phyloP scores from a whole-genome alignment of 2,113 vertebrate genomes.

The Oreochromis aureus region DNA sequence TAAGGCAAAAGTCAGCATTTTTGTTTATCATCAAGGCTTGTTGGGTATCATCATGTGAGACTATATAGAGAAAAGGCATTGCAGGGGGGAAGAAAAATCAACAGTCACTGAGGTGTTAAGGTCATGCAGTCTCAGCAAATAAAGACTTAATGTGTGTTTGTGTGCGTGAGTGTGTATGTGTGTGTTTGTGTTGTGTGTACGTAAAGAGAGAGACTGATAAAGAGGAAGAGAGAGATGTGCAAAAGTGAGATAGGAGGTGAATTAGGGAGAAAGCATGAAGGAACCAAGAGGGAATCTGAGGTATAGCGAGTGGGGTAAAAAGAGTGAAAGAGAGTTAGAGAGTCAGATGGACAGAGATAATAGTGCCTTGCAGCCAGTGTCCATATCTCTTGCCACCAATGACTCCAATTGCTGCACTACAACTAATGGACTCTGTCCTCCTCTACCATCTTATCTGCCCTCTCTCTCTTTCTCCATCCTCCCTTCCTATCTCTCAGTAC shows the following conservation, averaged over 20 bases:
- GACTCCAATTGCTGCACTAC: constrained; percentile 49
- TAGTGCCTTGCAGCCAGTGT: constrained; percentile 45
- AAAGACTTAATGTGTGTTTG: constrained; percentile 37
- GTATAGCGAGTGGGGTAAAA: constrained; percentile 3
- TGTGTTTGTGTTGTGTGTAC: not conserved
- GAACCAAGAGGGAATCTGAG: constrained; percentile 5
- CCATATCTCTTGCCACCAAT: constrained; percentile 53
- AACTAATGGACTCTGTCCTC: constrained; percentile 58
- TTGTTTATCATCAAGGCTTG: constrained; percentile 21
- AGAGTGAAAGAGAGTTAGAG: constrained; percentile 27
- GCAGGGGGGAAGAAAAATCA: not conserved
- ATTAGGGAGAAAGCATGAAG: constrained; percentile 9
- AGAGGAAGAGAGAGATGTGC: constrained; percentile 17
- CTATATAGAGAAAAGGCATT: constrained; percentile 24
- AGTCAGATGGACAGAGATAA: constrained; percentile 51
- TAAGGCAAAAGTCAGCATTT: constrained; percentile 38
- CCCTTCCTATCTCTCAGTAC: constrained; percentile 17
- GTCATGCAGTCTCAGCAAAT: constrained; percentile 62
- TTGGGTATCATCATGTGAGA: constrained; percentile 25
- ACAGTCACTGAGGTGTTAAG: constrained; percentile 40
- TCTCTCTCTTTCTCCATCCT: constrained; percentile 5
- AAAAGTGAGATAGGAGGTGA: constrained; percentile 45
- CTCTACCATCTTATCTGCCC: constrained; percentile 45
- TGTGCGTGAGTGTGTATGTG: not conserved
- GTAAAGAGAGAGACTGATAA: constrained; percentile 29